These are phyloP conservation scores for Thermophis baileyi DNA, from an alignment of 2,113 vertebrate species.

Conservation along the genomic window DNA sequence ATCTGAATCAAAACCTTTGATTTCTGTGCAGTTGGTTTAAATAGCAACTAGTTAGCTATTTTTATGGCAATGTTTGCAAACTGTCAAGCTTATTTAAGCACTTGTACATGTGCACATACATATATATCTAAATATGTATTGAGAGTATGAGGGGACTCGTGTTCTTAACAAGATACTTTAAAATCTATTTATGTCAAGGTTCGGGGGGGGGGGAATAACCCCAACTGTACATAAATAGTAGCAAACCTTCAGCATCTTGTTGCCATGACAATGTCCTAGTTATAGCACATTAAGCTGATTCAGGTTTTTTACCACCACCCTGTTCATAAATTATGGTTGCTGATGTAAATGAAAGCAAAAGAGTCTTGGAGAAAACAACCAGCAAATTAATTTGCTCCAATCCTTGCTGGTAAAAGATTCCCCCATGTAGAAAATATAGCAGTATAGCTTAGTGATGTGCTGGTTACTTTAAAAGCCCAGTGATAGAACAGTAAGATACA, in stretches of 20 bases:
- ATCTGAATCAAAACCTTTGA: constrained; percentile 36
- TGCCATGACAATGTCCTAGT: constrained; percentile 79
- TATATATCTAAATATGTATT: constrained; percentile 42
- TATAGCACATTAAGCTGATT: constrained; percentile 82
- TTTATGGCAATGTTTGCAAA: constrained; percentile 48
- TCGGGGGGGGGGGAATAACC: constrained; percentile 62
- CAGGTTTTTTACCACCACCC: constrained; percentile 77
- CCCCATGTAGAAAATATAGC: constrained; percentile 27
- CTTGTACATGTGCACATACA: constrained; percentile 1
- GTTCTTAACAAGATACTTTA: constrained; percentile 62
- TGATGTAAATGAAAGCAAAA: constrained; percentile 73
- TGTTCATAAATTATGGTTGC: constrained; percentile 78
- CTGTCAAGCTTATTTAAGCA: constrained; percentile 12
- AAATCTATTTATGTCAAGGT: constrained; percentile 66
- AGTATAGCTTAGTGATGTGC: neutral
- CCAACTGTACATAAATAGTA: constrained; percentile 74
- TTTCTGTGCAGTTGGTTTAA: constrained; percentile 41
- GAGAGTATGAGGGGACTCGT: constrained; percentile 3
- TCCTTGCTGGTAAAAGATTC: constrained; percentile 46
- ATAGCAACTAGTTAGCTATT: constrained; percentile 33
- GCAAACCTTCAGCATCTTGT: constrained; percentile 77
- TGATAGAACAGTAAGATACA: neutral
- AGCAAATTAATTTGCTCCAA: constrained; percentile 71
- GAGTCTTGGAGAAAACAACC: constrained; percentile 61
- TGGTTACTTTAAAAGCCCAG: neutral